phyloP scores from a whole-genome alignment of 2,888 invertebrate genomes.

The Neoitamus cyanurus region DNA sequence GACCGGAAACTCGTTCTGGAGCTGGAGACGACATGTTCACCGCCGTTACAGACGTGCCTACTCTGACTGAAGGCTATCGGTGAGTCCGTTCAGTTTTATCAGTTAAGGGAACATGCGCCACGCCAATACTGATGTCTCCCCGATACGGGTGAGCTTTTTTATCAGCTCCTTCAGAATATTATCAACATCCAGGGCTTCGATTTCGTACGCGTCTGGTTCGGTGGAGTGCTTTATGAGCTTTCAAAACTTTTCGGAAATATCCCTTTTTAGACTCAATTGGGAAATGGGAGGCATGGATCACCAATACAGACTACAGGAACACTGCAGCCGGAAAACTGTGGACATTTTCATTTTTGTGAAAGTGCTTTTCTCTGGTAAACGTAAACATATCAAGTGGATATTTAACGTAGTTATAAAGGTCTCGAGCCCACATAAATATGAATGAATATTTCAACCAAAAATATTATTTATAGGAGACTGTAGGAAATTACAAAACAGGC shows the following conservation, averaged over 20 bases:
- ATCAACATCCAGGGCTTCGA: background rate
- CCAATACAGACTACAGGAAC: background rate
- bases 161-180: slow-evolving; percentile 6
- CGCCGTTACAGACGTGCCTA: background rate
- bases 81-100: background rate
- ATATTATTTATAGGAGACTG: no score
- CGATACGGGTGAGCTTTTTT: slow-evolving; percentile 8
- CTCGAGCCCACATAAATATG: no score
- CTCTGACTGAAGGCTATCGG: slow-evolving; percentile 25
- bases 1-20: background rate
- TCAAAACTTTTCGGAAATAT: background rate
- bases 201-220: background rate
- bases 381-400: no score
- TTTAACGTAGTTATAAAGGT: no score
- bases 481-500: no score
- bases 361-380: no score
- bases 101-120: slow-evolving; percentile 20
- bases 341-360: background rate
- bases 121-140: background rate
- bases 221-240: background rate
- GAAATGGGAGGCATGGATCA: background rate
- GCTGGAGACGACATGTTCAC: background rate
- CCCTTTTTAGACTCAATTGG: background rate
- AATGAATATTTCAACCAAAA: no score
- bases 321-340: background rate